Conservation (phyloP, 64 coral and sea anemone genomes). For the Platygyra sinensis region DNA sequence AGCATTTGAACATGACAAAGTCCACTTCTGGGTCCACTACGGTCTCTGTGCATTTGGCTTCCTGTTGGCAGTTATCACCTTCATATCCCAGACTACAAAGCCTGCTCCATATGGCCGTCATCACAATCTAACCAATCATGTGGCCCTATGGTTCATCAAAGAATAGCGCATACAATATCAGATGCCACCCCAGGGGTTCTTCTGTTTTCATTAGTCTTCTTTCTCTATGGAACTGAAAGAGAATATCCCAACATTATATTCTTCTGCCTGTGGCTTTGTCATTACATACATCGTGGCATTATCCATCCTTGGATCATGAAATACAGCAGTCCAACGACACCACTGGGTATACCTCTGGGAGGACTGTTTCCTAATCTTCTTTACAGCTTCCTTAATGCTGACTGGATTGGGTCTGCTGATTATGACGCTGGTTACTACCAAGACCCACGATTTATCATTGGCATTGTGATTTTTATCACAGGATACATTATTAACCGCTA, state of each 20-base stretch:
- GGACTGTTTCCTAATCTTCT: too few relatives aligned
- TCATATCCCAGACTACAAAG: conserved; percentile 32
- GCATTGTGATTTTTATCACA: conserved; percentile 30
- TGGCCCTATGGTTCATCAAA: too few relatives aligned
- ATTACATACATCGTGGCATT: conserved; percentile 58
- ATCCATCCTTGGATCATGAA: conserved; percentile 68
- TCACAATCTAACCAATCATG: background rate
- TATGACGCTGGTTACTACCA: conserved; percentile 33
- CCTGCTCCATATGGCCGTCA: conserved; percentile 60
- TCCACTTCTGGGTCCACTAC: too few relatives aligned
- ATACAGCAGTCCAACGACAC: conserved; percentile 56
- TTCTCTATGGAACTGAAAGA: conserved; percentile 51
- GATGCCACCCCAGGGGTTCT: conserved; percentile 45
- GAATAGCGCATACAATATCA: too few relatives aligned
- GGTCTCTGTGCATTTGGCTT: too few relatives aligned
- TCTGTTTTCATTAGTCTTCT: conserved; percentile 50
- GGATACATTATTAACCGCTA: conserved; percentile 50
- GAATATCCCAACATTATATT: conserved; percentile 46
- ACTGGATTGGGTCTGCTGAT: conserved; percentile 40
- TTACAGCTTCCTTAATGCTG: conserved; percentile 61
- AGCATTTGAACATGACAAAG: too few relatives aligned
- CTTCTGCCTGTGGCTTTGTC: too few relatives aligned
- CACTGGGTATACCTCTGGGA: conserved; percentile 41
- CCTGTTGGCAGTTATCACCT: conserved; percentile 44
- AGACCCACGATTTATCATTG: conserved; percentile 54